These are phyloP conservation scores for Agelastica alni DNA, from an alignment of 2,888 invertebrate species.

Conservation along the genomic window DNA sequence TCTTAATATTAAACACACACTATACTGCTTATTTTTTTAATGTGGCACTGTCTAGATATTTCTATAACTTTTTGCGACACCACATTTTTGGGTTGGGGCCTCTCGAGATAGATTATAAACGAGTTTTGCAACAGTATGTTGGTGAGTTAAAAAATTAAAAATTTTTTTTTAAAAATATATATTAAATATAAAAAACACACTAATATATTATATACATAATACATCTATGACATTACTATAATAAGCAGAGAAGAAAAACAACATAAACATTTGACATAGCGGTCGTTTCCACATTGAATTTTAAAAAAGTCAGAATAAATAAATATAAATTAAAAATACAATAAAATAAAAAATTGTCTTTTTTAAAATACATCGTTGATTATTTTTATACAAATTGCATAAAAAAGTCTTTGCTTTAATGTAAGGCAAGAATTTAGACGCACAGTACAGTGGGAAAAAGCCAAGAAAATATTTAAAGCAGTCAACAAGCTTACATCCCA, in stretches of 20 bases:
- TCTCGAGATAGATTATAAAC: too few species aligned
- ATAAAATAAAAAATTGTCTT: slow-evolving; percentile 3
- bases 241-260: slow-evolving; percentile 31
- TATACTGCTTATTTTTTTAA: too few species aligned
- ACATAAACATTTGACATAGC: slow-evolving; percentile 43
- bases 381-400: slow-evolving; percentile 30
- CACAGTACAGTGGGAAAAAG: slow-evolving; percentile 31
- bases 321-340: slow-evolving; percentile 32
- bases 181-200: slow-evolving; percentile 17
- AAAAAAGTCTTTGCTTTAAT: slow-evolving; percentile 32
- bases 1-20: too few species aligned
- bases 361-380: slow-evolving; percentile 1
- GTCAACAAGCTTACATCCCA: slow-evolving; percentile 21
- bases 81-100: too few species aligned
- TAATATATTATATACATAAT: slow-evolving; percentile 27
- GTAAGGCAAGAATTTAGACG: slow-evolving; percentile 32
- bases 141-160: too few species aligned
- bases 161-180: slow-evolving; percentile 4
- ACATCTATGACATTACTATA: slow-evolving; percentile 15
- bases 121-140: too few species aligned
- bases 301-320: slow-evolving; percentile 24
- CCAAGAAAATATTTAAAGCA: slow-evolving; percentile 10
- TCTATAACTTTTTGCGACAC: too few species aligned
- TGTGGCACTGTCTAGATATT: too few species aligned
- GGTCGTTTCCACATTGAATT: slow-evolving; percentile 38